Base-by-base conservation (phyloP, 2,113 vertebrate genomes). In the Cottus gobio region DNA sequence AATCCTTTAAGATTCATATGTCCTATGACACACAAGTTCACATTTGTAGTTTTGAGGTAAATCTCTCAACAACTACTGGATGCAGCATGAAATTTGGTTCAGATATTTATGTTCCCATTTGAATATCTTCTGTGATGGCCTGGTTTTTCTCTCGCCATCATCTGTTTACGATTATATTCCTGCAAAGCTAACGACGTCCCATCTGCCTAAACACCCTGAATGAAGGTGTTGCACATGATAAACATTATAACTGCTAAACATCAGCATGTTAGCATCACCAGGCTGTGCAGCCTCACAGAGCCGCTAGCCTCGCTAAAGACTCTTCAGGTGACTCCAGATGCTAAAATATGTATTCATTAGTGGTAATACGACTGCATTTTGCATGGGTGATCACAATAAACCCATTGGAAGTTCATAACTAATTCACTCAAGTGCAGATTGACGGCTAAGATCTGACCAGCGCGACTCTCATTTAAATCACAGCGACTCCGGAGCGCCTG, bases 401-500 rank as follows among this genome's bases (percentile, higher is more conserved):
- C 58, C 70, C 31, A 56, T 61, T 63, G 57, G 20, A 46, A 46
- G 57, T 87, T 77, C 28, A 46, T 30, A 13, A 65, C 61, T 78
- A 71, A 83, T 80, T 81, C 46, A n/a, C 57, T 77, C 50, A n/a
- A 64, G 75, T 62, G 66, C 69, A 60, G 63, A 82, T 82, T 77
- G 77, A 82, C 75, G 42, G 79, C 71, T 61, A 48, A 77, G 85
- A 75, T 73, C 64, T 58, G 67, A 79, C 50, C 76, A 30, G 54
- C 76, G 65, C 30, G 46, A 67, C 57, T 79, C 79, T 84, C 48
- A 77, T 89, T 88, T 82, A 76, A 82, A 91, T 85, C 65, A 16
- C 77, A 78, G 78, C 44, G 36, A 73, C 79, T 87, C 68, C 58
- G n/a, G 69, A 65, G 71, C 42, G 5, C 44, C 67, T 77, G 79